Evolutionary conservation across 2,888 invertebrate genomes (phyloP), one percentile per base, ranked within the genome.

Genomic region (Phyllotreta striolata): DNA sequence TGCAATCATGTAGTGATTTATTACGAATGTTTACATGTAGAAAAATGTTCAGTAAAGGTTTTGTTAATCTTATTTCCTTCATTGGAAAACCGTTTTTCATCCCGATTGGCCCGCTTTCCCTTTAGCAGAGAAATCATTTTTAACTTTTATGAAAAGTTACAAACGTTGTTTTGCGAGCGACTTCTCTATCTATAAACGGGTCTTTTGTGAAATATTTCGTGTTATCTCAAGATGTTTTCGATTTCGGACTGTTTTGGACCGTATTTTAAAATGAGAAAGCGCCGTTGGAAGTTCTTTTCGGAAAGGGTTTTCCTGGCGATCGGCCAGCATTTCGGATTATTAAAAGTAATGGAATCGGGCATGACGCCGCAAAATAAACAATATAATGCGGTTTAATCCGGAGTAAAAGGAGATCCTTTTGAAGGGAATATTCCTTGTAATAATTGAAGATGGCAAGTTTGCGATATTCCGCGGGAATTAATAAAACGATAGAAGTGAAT

Each of bases 181-280:
- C 52, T 60, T 60, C n/a, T n/a, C 38, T 60, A 14, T 52, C 44
- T 60, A 9, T 41, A 35, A 60, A 54, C 44, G 41, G 44, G 41
- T 52, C 43, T 46, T 52, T 52, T 52, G 54, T 60, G 52, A 60
- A 52, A 60, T 60, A 60, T 60, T 60, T 60, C 44, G 60, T 60
- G 60, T 60, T 60, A 44, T 60, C 60, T 44, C 60, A 60, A 60
- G 60, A 60, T 60, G 60, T 60, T 60, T 60, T 60, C 52, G 60
- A 60, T 60, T 60, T 52, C 54, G 52, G 54, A 52, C 52, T 60
- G 38, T 60, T 60, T 54, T 44, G 52, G 60, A 60, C 52, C 60
- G 52, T 60, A 60, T 60, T 60, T 52, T 60, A 60, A 60, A 60
- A 60, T 60, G 60, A 44, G 52, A 52, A 59, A 34, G 51, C 14